Evolutionary conservation across 2,113 vertebrate genomes (phyloP), one percentile per base, ranked within the genome.

Genomic region (Centropus unirufus): DNA sequence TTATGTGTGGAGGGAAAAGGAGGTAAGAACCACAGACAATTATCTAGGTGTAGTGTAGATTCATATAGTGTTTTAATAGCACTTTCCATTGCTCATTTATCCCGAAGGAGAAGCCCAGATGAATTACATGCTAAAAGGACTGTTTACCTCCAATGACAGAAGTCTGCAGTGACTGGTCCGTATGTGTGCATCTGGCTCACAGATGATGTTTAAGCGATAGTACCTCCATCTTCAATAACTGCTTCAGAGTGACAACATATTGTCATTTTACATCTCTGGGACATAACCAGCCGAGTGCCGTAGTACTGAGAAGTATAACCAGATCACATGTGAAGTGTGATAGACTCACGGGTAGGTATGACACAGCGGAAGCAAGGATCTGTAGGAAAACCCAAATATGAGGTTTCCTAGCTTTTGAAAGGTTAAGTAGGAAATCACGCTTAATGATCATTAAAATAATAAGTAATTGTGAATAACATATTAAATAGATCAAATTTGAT

Each of bases 11-110:
- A 17, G 15, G 46, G 32, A 14, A 32, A 46, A 74, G 44, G 42
- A 59, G 39, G 1, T n/a, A 18, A 74, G 46, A 86, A n/a, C 19
- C 0, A 0, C 12, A 36, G 17, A 46, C 21, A n/a, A 7, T 12
- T 4, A n/a, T 58, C 30, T 64, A 61, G 22, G 17, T 51, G 20
- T 49, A 81, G 52, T 16, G 39, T 68, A 26, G 23, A 68, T 67
- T 79, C 79, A 47, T 17, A 40, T 14, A 76, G 34, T 4, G 5
- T 89, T 87, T 83, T 84, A 24, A 29, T 66, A 59, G 34, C 2
- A 2, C 15, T 90, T 82, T 51, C 18, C 6, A 1, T 40, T 68
- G 62, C 9, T 88, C 15, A 64, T 73, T 32, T 68, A 59, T 55
- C 24, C 62, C 62, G 52, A 55, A 72, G 70, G 58, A 86, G 70